Percentiles rank a stretch among this genome's conserved stretches.
These are phyloP conservation scores for Volucella bombylans DNA, from an alignment of 2,888 invertebrate species.

Conservation along the genomic window DNA sequence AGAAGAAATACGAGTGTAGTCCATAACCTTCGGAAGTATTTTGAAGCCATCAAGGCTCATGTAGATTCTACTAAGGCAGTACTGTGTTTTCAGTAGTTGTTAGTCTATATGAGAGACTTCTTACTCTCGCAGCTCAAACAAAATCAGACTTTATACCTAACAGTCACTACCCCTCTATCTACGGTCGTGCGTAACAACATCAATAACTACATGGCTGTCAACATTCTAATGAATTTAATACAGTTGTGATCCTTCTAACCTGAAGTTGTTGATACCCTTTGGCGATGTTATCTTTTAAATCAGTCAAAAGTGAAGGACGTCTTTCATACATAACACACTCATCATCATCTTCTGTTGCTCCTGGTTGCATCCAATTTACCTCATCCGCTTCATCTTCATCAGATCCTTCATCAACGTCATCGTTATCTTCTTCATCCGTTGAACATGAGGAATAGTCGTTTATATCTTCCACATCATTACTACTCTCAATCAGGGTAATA, in stretches of 20 bases:
- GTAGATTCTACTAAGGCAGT: no score
- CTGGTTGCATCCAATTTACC: conserved; percentile 80
- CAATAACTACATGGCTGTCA: conserved; percentile 14
- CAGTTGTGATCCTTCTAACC: conserved; percentile 61
- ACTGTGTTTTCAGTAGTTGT: no score
- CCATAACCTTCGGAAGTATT: no score
- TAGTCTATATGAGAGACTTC: no score
- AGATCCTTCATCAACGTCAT: conserved; percentile 61
- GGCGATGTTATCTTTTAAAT: conserved; percentile 77
- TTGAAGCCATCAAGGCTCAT: no score
- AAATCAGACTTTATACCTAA: background rate
- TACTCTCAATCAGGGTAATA: conserved; percentile 41
- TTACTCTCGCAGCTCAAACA: no score
- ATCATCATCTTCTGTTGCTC: conserved; percentile 78
- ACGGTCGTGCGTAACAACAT: conserved; percentile 27
- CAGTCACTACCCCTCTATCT: conserved; percentile 19
- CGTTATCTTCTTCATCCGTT: conserved; percentile 55
- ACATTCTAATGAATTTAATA: background rate
- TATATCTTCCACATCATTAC: conserved; percentile 15
- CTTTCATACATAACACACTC: conserved; percentile 76
- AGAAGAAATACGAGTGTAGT: no score
- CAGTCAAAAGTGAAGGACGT: conserved; percentile 78
- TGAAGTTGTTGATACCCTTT: conserved; percentile 75
- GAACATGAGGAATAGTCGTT: conserved; percentile 39
- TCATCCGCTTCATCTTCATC: conserved; percentile 73